phyloP scores from a whole-genome alignment of 2,797 vertebrate genomes.

The Enteromius radiatus region DNA sequence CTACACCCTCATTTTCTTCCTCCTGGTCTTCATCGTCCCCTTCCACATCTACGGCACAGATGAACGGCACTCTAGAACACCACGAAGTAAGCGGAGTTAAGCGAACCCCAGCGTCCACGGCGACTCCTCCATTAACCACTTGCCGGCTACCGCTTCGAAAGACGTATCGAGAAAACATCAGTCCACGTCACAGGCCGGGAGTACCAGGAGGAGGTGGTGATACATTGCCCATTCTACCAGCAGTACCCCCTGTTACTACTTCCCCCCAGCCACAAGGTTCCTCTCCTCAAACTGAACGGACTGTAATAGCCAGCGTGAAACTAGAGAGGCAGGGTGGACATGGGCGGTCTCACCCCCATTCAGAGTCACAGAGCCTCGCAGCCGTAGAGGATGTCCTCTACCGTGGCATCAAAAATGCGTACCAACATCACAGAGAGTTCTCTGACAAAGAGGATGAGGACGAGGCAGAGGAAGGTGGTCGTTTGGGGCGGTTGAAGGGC shows the following conservation, averaged over 20 bases:
- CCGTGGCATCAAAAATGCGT: conserved; percentile 80
- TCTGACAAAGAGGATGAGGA: conserved; percentile 61
- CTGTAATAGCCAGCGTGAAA: conserved; percentile 82
- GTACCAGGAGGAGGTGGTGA: conserved; percentile 75
- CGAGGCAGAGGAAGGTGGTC: conserved; percentile 42
- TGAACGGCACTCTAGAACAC: conserved; percentile 89
- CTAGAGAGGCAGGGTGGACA: conserved; percentile 75
- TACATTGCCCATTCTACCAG: conserved; percentile 66
- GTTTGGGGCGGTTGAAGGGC: conserved; percentile 61
- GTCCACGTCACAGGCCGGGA: conserved; percentile 76
- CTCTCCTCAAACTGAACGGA: conserved; percentile 70
- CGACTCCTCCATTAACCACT: conserved; percentile 73
- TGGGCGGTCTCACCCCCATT: conserved; percentile 62
- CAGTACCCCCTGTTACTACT: conserved; percentile 52
- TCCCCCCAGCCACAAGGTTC: conserved; percentile 68
- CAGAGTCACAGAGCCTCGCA: conserved; percentile 72
- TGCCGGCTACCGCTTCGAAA: conserved; percentile 90
- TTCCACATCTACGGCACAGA: conserved; percentile 69
- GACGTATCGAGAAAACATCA: conserved; percentile 89
- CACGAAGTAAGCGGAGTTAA: conserved; percentile 66
- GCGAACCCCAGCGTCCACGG: conserved; percentile 70
- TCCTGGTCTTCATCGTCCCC: conserved; percentile 66
- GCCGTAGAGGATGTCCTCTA: conserved; percentile 86
- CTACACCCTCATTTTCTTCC: conserved; percentile 62
- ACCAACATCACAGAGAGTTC: conserved; percentile 68